Evolutionary conservation across 1,140 invertebrate species (phyloP), one percentile per base, ranked within the genome.

Genomic region (Pseudomyrmex sp.): DNA sequence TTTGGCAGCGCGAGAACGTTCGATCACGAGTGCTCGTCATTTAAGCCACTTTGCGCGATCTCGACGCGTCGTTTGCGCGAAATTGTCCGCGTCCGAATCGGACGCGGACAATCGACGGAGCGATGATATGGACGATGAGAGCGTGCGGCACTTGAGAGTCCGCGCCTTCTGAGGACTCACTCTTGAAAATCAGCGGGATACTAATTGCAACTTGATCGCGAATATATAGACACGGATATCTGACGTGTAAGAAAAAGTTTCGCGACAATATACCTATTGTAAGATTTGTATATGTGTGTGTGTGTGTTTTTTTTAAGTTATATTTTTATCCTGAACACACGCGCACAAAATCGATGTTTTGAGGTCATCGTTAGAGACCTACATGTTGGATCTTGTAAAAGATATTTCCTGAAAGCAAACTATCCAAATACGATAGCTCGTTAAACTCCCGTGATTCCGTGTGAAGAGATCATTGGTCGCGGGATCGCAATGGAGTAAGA

Each of bases 151-250:
- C 70, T 74, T 44, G 10, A 20, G 58, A 10, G 62, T 62, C 73
- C 23, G 35, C 35, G 44, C 10, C 46, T 10, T 52, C 50, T 46
- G 50, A 26, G 52, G 18, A 75, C 9, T 12, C 59, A 9, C 70
- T 62, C 35, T 70, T 15, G 23, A 56, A n/a, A 15, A 62, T 23
- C 88, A 86, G 85, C 76, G 88, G 80, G 88, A 68, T 73, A 72
- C 76, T 80, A 87, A 90, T 88, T 83, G 44, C 48, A 20, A 8
- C 52, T 65, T 12, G 48, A 59, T 70, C 10, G 15, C 52, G 9
- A 18, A 7, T 18, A 50, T 70, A 59, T 80, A 2, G 18, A 75
- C 58, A 62, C 8, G 2, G 18, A 75, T 58, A 62, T 4, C 8
- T 15, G 18, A 69, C n/a, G 23, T n/a, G 7, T 46, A 12, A 1